Conservation (phyloP, 1,140 invertebrate species). For the Pararge aegeria region DNA sequence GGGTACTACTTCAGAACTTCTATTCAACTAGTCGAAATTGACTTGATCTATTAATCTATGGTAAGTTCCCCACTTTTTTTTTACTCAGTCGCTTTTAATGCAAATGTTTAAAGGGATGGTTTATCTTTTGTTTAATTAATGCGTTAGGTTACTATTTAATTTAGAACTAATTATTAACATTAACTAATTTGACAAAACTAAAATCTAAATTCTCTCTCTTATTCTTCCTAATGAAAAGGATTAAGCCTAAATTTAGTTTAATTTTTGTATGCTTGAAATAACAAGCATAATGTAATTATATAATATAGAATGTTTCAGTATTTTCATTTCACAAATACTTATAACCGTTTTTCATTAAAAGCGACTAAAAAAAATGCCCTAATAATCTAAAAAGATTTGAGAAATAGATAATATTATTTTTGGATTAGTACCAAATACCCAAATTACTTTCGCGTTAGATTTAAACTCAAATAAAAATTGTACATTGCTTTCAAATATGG, state of each 20-base stretch:
- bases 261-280: too few relatives aligned
- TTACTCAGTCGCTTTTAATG: slow-evolving; percentile 1
- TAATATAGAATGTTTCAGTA: too few relatives aligned
- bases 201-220: too few relatives aligned
- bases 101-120: too few relatives aligned
- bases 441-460: neutral
- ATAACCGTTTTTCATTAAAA: neutral
- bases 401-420: neutral
- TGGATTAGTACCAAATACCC: neutral
- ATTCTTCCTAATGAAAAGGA: too few relatives aligned
- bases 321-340: too few relatives aligned
- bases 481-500: slow-evolving; percentile 19
- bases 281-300: too few relatives aligned
- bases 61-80: slow-evolving; percentile 35
- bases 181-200: too few relatives aligned
- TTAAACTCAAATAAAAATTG: neutral
- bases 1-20: slow-evolving; percentile 16
- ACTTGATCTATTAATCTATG: slow-evolving; percentile 49
- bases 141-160: too few relatives aligned
- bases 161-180: too few relatives aligned
- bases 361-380: neutral
- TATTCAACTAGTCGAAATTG: slow-evolving; percentile 50
- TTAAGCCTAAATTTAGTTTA: too few relatives aligned
- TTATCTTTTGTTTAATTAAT: too few relatives aligned
- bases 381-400: neutral